Conservation (phyloP, 2,888 invertebrate genomes). For the Rhingia campestris region DNA sequence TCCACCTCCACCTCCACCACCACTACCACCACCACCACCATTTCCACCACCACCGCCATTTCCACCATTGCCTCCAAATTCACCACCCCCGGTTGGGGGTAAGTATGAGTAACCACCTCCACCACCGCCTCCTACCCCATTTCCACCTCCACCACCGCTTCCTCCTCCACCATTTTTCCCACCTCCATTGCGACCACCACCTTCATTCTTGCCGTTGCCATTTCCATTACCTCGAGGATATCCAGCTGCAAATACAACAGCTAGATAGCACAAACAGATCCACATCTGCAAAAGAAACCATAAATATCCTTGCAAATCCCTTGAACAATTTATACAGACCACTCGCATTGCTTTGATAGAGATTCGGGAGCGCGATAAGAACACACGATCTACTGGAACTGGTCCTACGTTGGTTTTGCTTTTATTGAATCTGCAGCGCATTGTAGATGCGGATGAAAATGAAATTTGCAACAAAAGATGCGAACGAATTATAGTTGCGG, state of each 20-base stretch:
- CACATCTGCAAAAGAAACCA: constrained; percentile 42
- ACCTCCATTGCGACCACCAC: constrained; percentile 17
- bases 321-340: constrained; percentile 25
- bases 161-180: too few relatives aligned
- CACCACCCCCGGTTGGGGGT: constrained; percentile 63
- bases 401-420: constrained; percentile 29
- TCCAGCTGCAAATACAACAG: constrained; percentile 49
- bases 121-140: constrained; percentile 36
- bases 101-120: constrained; percentile 35
- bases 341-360: constrained; percentile 54
- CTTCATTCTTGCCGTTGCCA: constrained; percentile 36
- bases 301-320: background rate
- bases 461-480: constrained; percentile 33
- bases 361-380: constrained; percentile 28
- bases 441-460: constrained; percentile 47
- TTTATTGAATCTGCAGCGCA: constrained; percentile 50
- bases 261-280: constrained; percentile 43
- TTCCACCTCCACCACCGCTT: constrained; percentile 3
- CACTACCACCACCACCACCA: constrained; percentile 67
- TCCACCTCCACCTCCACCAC: constrained; percentile 73
- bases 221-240: constrained; percentile 61
- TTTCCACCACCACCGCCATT: constrained; percentile 75
- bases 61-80: constrained; percentile 61
- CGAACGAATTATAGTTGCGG: constrained; percentile 26
- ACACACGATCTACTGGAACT: constrained; percentile 55